Percentiles rank a stretch among this genome's conserved stretches.
phyloP scores from a whole-genome alignment of 2,888 invertebrate genomes.

The Monochamus alternatus region DNA sequence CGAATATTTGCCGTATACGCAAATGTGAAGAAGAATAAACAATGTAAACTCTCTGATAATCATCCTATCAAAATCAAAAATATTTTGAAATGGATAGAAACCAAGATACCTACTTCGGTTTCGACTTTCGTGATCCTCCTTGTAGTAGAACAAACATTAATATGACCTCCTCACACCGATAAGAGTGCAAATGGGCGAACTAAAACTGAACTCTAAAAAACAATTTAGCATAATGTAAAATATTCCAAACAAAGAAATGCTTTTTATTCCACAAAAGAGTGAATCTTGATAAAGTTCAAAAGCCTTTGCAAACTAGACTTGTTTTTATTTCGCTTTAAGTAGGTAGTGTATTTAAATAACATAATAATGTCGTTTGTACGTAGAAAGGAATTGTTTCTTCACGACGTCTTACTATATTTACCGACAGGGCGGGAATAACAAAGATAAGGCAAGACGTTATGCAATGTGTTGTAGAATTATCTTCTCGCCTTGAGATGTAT shows the following conservation, averaged over 20 bases:
- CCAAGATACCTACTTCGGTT: not conserved
- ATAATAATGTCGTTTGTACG: constrained; percentile 35
- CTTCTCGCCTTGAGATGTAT: constrained; percentile 20
- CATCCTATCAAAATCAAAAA: too few species aligned
- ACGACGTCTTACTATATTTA: constrained; percentile 22
- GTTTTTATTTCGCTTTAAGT: constrained; percentile 32
- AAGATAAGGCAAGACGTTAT: constrained; percentile 23
- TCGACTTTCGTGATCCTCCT: not conserved
- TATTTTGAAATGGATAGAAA: too few species aligned
- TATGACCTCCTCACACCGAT: constrained; percentile 27
- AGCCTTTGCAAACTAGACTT: constrained; percentile 33
- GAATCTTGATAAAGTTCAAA: constrained; percentile 37
- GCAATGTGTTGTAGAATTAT: constrained; percentile 19
- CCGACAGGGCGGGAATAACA: constrained; percentile 13
- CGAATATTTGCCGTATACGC: too few species aligned
- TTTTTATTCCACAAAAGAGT: constrained; percentile 32
- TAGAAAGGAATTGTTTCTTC: constrained; percentile 19
- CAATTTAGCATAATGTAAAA: constrained; percentile 38
- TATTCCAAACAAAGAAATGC: constrained; percentile 32
- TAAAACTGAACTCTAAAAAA: constrained; percentile 17
- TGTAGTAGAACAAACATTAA: constrained; percentile 5
- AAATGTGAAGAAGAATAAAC: too few species aligned
- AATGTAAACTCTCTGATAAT: too few species aligned
- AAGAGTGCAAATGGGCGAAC: constrained; percentile 16
- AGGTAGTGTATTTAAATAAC: constrained; percentile 33